Conservation (phyloP, 2,888 invertebrate genomes). For the Pollenia labialis region DNA sequence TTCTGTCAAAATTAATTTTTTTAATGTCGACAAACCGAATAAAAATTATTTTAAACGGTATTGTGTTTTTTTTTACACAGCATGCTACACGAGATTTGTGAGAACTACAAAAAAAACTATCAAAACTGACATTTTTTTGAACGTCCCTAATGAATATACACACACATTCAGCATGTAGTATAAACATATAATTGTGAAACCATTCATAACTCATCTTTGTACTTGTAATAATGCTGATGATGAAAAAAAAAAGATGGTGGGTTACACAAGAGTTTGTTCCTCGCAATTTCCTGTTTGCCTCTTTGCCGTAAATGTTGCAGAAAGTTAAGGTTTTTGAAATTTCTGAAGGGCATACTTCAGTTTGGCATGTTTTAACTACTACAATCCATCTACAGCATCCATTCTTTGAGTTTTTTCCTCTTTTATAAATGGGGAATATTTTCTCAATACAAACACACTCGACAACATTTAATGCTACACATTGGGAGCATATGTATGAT, state of each 20-base stretch:
- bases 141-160: neutral
- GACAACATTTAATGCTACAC: conserved; percentile 39
- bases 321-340: conserved; percentile 71
- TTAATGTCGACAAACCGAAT: no score
- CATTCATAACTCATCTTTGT: conserved; percentile 68
- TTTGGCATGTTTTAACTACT: conserved; percentile 59
- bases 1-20: no score
- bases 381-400: conserved; percentile 30
- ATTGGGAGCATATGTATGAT: conserved; percentile 23
- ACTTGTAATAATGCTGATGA: conserved; percentile 61
- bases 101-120: no score
- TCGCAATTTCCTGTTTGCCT: conserved; percentile 75
- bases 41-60: no score
- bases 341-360: conserved; percentile 71
- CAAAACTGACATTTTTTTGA: no score
- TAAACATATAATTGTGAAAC: conserved; percentile 23
- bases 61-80: no score
- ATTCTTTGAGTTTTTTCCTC: neutral
- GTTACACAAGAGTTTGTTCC: conserved; percentile 73
- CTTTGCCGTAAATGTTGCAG: conserved; percentile 71
- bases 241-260: conserved; percentile 57
- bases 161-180: neutral
- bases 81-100: no score
- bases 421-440: conserved; percentile 15
- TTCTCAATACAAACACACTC: conserved; percentile 4